These are phyloP conservation scores for Diarsia dahlii DNA, from an alignment of 2,888 invertebrate genomes.

Conservation along the genomic window DNA sequence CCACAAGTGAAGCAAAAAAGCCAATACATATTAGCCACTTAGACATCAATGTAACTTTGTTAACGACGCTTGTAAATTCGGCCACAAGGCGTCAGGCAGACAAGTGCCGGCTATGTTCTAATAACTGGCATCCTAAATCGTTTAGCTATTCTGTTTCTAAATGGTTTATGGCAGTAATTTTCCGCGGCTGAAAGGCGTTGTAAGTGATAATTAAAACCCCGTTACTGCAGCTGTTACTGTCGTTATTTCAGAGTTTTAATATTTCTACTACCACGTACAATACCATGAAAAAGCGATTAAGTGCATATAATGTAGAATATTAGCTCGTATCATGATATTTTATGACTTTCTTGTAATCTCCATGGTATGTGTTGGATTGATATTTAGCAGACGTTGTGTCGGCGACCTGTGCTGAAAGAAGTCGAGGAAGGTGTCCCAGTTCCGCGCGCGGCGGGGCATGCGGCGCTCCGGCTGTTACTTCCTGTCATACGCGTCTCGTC, in stretches of 20 bases:
- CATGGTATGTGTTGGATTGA: conserved; percentile 22
- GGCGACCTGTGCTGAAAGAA: conserved; percentile 28
- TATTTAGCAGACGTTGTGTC: conserved; percentile 1
- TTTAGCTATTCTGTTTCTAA: conserved; percentile 82
- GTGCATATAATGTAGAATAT: conserved; percentile 74
- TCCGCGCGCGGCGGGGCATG: conserved; percentile 62
- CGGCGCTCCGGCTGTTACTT: conserved; percentile 79
- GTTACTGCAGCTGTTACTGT: conserved; percentile 87
- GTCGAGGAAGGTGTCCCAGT: conserved; percentile 27
- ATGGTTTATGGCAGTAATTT: conserved; percentile 88
- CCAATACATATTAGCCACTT: conserved; percentile 68
- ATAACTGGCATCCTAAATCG: conserved; percentile 82
- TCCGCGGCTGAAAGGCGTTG: conserved; percentile 85
- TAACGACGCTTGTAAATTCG: conserved; percentile 55
- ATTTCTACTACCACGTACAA: conserved; percentile 74
- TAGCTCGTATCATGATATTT: conserved; percentile 67
- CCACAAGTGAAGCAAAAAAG: conserved; percentile 69
- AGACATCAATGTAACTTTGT: conserved; percentile 57
- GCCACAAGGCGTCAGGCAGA: conserved; percentile 63
- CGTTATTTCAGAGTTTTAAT: conserved; percentile 84
- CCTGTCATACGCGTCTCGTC: conserved; percentile 76
- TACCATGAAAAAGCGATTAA: conserved; percentile 79
- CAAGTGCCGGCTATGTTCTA: conserved; percentile 76
- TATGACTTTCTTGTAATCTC: conserved; percentile 52
- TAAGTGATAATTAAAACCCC: conserved; percentile 89